Evolutionary conservation across 2,797 vertebrate species (phyloP).

Genomic region (Meda fulgida): DNA sequence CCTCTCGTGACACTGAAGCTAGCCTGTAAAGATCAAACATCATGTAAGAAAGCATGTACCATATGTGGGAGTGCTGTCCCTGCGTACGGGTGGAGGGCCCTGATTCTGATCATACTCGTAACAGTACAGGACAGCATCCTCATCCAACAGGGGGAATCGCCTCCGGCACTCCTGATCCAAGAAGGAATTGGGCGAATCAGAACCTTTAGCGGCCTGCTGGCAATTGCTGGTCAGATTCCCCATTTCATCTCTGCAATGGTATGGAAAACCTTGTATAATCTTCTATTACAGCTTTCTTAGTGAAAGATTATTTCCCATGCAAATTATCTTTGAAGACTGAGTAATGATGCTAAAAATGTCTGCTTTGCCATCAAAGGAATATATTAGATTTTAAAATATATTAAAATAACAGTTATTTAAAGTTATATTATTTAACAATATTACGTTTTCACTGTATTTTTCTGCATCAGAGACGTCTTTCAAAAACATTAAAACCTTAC

Average conservation of each 20-base stretch:
- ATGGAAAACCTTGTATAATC: not conserved
- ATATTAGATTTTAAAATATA: not conserved
- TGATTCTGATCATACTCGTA: slow-evolving; percentile 97
- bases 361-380: not conserved
- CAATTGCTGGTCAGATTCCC: slow-evolving; percentile 85
- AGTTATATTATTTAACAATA: not conserved
- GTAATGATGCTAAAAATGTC: not conserved
- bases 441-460: not conserved
- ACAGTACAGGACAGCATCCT: slow-evolving; percentile 95
- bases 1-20: not conserved
- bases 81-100: slow-evolving; percentile 86
- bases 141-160: slow-evolving; percentile 91
- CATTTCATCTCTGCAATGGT: slow-evolving; percentile 86
- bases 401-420: not conserved
- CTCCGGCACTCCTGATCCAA: slow-evolving; percentile 96
- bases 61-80: slow-evolving; percentile 94
- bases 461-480: not conserved
- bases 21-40: slow-evolving; percentile 15
- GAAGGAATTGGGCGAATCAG: slow-evolving; percentile 98
- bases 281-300: too few species aligned
- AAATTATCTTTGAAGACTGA: not conserved
- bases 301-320: not conserved
- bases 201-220: slow-evolving; percentile 89
- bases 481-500: not conserved
- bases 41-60: slow-evolving; percentile 77